These are phyloP conservation scores for Lasiurus cinereus DNA, from an alignment of 2,113 vertebrate genomes.

Conservation along the genomic window DNA sequence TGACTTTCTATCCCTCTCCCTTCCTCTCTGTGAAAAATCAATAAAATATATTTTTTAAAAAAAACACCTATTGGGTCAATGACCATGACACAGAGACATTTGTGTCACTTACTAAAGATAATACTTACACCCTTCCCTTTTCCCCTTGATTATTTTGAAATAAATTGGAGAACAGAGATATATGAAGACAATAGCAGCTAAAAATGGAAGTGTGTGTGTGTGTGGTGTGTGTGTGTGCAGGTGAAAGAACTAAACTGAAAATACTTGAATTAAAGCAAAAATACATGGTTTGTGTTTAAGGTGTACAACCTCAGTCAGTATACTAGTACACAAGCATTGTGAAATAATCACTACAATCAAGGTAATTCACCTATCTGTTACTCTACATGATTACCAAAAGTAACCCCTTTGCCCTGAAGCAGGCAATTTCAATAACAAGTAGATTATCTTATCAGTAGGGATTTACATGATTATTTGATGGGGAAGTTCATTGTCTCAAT, in stretches of 20 bases:
- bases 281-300: not conserved
- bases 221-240: not conserved
- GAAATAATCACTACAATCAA: not conserved
- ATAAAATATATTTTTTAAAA: no score
- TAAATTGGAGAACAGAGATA: not conserved
- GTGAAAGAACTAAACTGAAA: not conserved
- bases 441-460: no score
- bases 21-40: no score
- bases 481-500: no score
- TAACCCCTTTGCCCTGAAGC: no score
- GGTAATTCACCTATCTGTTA: not conserved
- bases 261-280: not conserved
- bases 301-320: not conserved
- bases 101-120: not conserved
- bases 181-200: not conserved
- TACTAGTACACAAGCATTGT: not conserved
- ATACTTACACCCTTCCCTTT: not conserved
- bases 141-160: conserved; percentile 14
- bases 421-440: no score
- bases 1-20: no score
- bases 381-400: not conserved
- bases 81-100: not conserved
- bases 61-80: not conserved
- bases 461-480: no score
- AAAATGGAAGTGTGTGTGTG: not conserved